Conservation (phyloP, 1,140 invertebrate species). For the Hycleus cichorii region DNA sequence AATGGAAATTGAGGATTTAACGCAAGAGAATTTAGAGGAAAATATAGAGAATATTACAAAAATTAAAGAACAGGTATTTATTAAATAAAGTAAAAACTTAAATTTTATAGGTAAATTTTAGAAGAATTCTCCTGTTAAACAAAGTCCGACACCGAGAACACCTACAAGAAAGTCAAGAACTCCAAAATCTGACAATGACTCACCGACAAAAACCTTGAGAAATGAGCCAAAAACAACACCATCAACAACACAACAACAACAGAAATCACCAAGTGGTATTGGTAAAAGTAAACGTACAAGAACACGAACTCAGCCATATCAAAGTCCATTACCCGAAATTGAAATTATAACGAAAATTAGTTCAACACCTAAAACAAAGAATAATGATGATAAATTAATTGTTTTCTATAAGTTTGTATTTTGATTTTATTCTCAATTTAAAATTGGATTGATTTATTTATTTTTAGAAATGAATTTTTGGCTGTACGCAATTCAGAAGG, state of each 20-base stretch:
- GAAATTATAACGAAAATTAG: conserved; percentile 62
- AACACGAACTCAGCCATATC: conserved; percentile 58
- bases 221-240: conserved; percentile 27
- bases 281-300: conserved; percentile 30
- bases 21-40: background rate
- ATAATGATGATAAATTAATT: conserved; percentile 73
- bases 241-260: background rate
- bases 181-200: conserved; percentile 34
- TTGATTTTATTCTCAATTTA: background rate
- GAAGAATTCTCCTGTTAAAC: background rate
- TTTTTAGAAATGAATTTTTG: conserved; percentile 74
- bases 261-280: conserved; percentile 22
- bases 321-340: conserved; percentile 71
- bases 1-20: conserved; percentile 3
- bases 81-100: no score
- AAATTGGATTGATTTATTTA: conserved; percentile 21
- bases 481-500: conserved; percentile 83
- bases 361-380: conserved; percentile 52
- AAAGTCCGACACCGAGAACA: conserved; percentile 22
- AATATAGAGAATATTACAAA: conserved; percentile 3
- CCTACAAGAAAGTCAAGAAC: conserved; percentile 41
- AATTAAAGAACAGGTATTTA: conserved; percentile 5
- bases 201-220: conserved; percentile 40
- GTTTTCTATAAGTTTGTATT: conserved; percentile 70
- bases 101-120: background rate